Evolutionary conservation across 2,797 vertebrate genomes (phyloP), one percentile per base, ranked within the genome.

Genomic region (Psittacula echo): DNA sequence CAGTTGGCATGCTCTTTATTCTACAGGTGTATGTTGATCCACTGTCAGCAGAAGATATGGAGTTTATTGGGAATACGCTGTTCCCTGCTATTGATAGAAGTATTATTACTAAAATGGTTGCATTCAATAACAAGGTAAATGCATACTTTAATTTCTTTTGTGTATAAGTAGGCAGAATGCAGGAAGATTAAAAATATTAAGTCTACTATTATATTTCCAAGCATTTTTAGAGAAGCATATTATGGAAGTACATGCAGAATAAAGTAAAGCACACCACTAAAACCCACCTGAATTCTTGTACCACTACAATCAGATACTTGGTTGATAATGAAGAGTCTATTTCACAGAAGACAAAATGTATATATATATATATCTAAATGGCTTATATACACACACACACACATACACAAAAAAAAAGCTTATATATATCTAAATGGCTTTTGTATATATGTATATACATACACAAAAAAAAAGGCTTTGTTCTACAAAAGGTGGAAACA

Each of bases 11-110:
- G 42, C 61, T 93, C 32, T 96, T 91, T 15, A 47, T 96, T 95
- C 56, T 90, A 9, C 89, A 99, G 99, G 99, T 99, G 24, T 99
- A 98, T 96, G 98, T 99, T 95, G 99, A 99, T 96, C 98, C 99
- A 34, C 98, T 99, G 45, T 98, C 98, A 56, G 98, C 97, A 94
- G 98, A 98, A 96, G 99, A 99, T 97, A 99, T 99, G 99, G 98
- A 99, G 66, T 99, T 99, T 76, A 99, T 99, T 67, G 98, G 98
- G 34, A 98, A 98, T 90, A 97, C 98, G 1, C 97, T 99, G 70
- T 99, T 99, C 96, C 98, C 99, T 92, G 98, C 96, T 84, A 99
- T 99, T 72, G 98, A 98, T 67, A 98, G 98, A 95, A 97, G 96
- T 67, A 96, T 98, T 87, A 96, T 99, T 93, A 97, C 97, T 85